Base-by-base conservation (phyloP, 2,113 vertebrate species). In the Echinops telfairi region DNA sequence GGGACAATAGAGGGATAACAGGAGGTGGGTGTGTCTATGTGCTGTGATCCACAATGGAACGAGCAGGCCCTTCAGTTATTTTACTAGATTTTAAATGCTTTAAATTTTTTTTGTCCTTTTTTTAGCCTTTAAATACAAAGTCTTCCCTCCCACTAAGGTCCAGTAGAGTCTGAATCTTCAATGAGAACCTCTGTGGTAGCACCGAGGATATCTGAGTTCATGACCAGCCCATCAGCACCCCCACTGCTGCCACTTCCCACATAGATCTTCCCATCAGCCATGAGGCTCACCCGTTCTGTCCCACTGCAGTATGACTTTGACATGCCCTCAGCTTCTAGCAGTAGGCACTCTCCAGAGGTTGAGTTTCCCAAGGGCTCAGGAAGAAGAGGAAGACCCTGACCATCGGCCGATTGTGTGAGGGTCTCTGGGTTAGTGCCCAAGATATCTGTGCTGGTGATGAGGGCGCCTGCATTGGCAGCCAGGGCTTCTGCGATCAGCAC, bases 401-500 rank as follows among this genome's bases (percentile, higher is more conserved):
- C 43, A 92, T 98, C 98, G 3, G 96, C 96, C 94, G 97, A 95
- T 0, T 97, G 97, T 2, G 98, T 98, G 84, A 99, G 98, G 96
- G 98, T 96, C 96, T 98, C 98, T 0, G 98, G 92, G 78, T 94
- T 98, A 86, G 98, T 96, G 97, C 97, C 98, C 97, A 99, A 94
- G 80, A 99, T 98, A 91, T 98, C 98, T 7, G 99, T 99, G 94
- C 99, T 99, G 96, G 99, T 99, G 98, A 99, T 99, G 73, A 99
- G 98, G 93, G 99, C 98, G 0, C 99, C 99, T 0, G 99, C 99
- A 0, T 99, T 99, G 94, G 99, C 99, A n/a, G 99, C 99, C 93
- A 99, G 97, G 2, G 99, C 99, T 98, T 99, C 99, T 0, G 99
- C 99, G 23, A 99, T 99, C 86, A 99, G 98, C 96, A 99, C 99